A percentile compares a stretch with the other conserved stretches of the same genome.
These are phyloP conservation scores for Orthosia cruda DNA, from an alignment of 2,888 invertebrate species.

Conservation along the genomic window DNA sequence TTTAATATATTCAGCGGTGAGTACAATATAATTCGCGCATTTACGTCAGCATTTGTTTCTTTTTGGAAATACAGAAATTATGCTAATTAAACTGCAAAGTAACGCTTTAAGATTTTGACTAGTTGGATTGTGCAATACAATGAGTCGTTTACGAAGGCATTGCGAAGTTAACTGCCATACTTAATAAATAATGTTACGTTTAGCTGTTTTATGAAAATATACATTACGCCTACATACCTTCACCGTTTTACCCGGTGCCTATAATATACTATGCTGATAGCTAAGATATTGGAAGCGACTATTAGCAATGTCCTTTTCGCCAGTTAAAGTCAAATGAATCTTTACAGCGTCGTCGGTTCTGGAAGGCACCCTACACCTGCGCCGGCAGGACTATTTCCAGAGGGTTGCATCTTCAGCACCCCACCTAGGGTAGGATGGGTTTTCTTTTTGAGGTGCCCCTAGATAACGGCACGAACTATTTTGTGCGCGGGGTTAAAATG, in stretches of 20 bases:
- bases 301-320: constrained; percentile 3
- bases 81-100: constrained; percentile 47
- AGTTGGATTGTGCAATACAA: constrained; percentile 54
- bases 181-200: constrained; percentile 18
- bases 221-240: background rate
- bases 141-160: constrained; percentile 50
- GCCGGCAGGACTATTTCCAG: no score
- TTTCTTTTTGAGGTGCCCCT: no score
- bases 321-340: background rate
- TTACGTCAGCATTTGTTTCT: constrained; percentile 31
- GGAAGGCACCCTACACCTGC: no score
- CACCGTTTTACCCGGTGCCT: background rate
- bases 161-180: constrained; percentile 42
- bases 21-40: constrained; percentile 7
- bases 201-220: constrained; percentile 21
- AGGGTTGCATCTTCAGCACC: no score
- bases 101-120: constrained; percentile 29
- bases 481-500: no score
- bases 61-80: constrained; percentile 48
- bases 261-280: constrained; percentile 3
- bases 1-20: constrained; percentile 50
- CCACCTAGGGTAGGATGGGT: no score
- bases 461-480: no score
- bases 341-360: no score
- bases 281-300: background rate